A percentile compares a stretch with the other conserved stretches of the same genome.
These are phyloP conservation scores for Leucoma salicis DNA, from an alignment of 2,888 invertebrate genomes.

Conservation along the genomic window DNA sequence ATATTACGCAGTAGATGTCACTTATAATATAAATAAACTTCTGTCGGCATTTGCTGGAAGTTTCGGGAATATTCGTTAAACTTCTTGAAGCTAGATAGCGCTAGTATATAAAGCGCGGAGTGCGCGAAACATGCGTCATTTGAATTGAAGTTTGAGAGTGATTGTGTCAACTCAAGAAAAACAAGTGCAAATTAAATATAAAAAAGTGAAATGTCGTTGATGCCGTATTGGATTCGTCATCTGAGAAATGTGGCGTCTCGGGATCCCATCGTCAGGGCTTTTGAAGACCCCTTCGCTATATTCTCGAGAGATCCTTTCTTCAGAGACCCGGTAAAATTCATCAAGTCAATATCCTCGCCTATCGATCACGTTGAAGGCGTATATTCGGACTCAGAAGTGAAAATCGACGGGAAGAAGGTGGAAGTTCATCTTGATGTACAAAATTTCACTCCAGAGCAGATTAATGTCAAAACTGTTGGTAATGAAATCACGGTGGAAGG, in stretches of 20 bases:
- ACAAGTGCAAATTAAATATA: conserved; percentile 5
- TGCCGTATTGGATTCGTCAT: conserved; percentile 73
- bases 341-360: conserved; percentile 50
- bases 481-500: conserved; percentile 88
- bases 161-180: conserved; percentile 1
- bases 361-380: conserved; percentile 66
- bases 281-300: conserved; percentile 63
- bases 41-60: conserved; percentile 37
- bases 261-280: conserved; percentile 54
- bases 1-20: conserved; percentile 45
- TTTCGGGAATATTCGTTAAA: conserved; percentile 47
- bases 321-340: conserved; percentile 61
- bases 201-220: conserved; percentile 57
- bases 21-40: conserved; percentile 14
- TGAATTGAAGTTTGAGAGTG: conserved; percentile 16
- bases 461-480: conserved; percentile 89
- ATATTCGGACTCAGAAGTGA: conserved; percentile 80
- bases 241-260: conserved; percentile 59
- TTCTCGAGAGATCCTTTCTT: conserved; percentile 68
- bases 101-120: conserved; percentile 32
- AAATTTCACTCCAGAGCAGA: conserved; percentile 90
- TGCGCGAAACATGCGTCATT: conserved; percentile 28
- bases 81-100: conserved; percentile 58
- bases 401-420: conserved; percentile 85
- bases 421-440: conserved; percentile 89